Evolutionary conservation across 2,797 vertebrate genomes (phyloP).

Genomic region (Anas capensis): DNA sequence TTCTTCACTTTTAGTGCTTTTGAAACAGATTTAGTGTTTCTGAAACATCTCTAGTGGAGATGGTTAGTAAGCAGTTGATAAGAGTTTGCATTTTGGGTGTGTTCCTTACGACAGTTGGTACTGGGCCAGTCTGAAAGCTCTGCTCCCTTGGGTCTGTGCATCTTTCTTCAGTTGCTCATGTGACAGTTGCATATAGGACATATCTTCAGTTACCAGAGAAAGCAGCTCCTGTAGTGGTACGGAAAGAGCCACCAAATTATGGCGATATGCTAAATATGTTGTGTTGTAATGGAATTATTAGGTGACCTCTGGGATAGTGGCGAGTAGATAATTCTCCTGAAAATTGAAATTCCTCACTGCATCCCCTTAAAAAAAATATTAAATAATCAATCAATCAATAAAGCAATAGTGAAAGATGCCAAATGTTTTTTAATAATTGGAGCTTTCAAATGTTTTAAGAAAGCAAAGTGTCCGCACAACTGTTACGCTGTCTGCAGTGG

Average conservation of each 20-base stretch:
- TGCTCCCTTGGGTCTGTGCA: not conserved
- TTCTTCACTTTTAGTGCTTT: not conserved
- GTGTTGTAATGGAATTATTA: not conserved
- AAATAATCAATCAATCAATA: not conserved
- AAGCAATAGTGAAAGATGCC: not conserved
- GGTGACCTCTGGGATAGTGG: not conserved
- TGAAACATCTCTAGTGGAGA: not conserved
- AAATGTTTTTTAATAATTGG: not conserved
- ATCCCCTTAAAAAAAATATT: no score
- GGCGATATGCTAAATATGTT: not conserved
- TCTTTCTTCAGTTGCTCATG: not conserved
- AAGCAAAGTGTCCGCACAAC: not conserved
- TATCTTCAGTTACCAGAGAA: not conserved
- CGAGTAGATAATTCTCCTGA: not conserved
- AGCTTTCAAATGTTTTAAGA: not conserved
- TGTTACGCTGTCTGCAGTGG: rapidly evolving
- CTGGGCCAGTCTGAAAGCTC: not conserved
- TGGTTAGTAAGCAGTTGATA: not conserved
- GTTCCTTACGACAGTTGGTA: not conserved
- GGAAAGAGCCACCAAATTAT: not conserved
- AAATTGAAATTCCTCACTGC: not conserved
- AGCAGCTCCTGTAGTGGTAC: not conserved
- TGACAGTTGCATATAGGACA: not conserved
- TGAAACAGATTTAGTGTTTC: not conserved
- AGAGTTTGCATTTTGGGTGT: rapidly evolving